phyloP scores from a whole-genome alignment of 2,797 vertebrate species.

The Hippoglossus hippoglossus region DNA sequence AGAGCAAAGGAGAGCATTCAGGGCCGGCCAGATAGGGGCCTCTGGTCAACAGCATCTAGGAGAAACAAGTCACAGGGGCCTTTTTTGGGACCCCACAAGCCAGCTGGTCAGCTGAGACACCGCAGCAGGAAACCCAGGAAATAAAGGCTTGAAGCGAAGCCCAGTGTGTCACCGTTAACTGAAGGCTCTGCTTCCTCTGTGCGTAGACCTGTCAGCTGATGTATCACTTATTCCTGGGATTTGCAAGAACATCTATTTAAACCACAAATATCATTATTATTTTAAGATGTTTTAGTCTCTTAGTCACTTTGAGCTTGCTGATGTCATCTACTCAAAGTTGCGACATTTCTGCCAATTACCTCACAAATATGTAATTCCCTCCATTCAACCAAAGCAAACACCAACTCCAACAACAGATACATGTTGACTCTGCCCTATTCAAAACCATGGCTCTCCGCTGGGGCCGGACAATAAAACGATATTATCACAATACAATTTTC shows the following conservation, averaged over 20 bases:
- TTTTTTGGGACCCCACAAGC: slow-evolving; percentile 62
- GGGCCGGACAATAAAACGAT: no score
- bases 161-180: slow-evolving; percentile 63
- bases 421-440: no score
- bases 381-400: no score
- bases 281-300: background rate
- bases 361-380: background rate
- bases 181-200: slow-evolving; percentile 45
- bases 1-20: slow-evolving; percentile 77
- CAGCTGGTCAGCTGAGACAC: slow-evolving; percentile 61
- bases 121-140: slow-evolving; percentile 61
- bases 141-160: slow-evolving; percentile 62
- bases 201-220: slow-evolving; percentile 62
- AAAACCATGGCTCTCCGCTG: no score
- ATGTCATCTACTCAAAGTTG: background rate
- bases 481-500: no score
- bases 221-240: slow-evolving; percentile 61
- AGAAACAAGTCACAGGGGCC: slow-evolving; percentile 74
- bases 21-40: slow-evolving; percentile 58
- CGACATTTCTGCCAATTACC: no score
- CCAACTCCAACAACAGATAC: no score
- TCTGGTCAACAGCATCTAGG: slow-evolving; percentile 71
- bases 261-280: no score
- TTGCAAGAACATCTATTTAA: slow-evolving; percentile 49
- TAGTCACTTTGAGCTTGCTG: background rate